These are phyloP conservation scores for Rhegmatorhina hoffmannsi DNA, from an alignment of 2,113 vertebrate genomes.

Conservation along the genomic window DNA sequence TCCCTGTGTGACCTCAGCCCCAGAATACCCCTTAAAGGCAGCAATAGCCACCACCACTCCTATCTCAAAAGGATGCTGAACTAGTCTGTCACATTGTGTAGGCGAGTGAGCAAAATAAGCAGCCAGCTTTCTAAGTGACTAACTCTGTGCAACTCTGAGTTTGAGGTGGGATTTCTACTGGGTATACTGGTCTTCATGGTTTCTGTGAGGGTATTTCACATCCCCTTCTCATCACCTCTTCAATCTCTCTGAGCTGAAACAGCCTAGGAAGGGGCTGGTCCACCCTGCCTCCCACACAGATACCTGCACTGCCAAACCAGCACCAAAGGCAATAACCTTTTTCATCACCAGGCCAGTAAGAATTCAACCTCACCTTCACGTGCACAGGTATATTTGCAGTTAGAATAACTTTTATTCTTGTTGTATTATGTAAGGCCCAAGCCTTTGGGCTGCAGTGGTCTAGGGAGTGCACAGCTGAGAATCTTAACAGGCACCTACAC, in stretches of 20 bases:
- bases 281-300: background rate
- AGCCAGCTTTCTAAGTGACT: background rate
- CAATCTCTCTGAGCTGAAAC: background rate
- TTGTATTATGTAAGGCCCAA: fast-evolving
- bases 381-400: background rate
- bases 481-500: background rate
- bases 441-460: background rate
- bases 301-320: background rate
- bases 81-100: background rate
- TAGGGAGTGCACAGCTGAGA: background rate
- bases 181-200: background rate
- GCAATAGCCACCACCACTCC: background rate
- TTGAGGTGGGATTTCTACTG: background rate
- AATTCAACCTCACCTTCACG: background rate
- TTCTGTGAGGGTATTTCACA: background rate
- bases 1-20: background rate
- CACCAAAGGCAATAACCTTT: background rate
- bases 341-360: background rate
- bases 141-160: background rate
- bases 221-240: background rate
- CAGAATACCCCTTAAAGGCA: background rate
- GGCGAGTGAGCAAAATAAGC: background rate
- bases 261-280: background rate
- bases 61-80: background rate
- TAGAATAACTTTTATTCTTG: background rate